A percentile compares a stretch with the other conserved stretches of the same genome.
These are phyloP conservation scores for Thomomys bottae DNA, from an alignment of 2,113 vertebrate genomes.

Conservation along the genomic window DNA sequence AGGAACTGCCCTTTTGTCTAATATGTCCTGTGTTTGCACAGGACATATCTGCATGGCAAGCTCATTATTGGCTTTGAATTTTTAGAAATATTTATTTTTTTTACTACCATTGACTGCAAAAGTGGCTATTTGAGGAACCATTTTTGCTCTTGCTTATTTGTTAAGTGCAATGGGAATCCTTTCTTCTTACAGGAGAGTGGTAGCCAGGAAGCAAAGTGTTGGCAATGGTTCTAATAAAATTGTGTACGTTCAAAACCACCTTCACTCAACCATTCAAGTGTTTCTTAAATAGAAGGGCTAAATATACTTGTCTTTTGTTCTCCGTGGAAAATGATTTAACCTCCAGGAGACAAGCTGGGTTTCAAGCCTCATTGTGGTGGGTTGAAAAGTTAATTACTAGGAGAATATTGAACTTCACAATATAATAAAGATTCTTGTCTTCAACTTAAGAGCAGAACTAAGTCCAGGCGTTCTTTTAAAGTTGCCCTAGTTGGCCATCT, in stretches of 20 bases:
- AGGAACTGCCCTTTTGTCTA: not conserved
- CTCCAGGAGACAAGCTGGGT: conserved; percentile 18
- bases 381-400: conserved; percentile 37
- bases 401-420: conserved; percentile 33
- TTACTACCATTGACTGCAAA: not conserved
- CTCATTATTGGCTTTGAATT: not conserved
- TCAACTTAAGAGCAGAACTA: not conserved
- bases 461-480: not conserved
- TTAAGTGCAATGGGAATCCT: not conserved
- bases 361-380: not conserved
- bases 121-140: not conserved
- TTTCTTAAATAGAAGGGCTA: conserved; percentile 40
- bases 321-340: conserved; percentile 29
- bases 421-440: not conserved
- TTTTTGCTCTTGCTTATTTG: not conserved
- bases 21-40: not conserved
- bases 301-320: conserved; percentile 56
- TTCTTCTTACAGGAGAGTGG: not conserved
- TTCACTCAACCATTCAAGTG: not conserved
- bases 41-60: not conserved
- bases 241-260: not conserved
- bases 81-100: not conserved
- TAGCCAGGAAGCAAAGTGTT: not conserved
- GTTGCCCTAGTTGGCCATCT: not conserved
- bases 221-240: not conserved